A percentile compares a stretch with the other conserved stretches of the same genome.
Evolutionary conservation across 2,113 vertebrate genomes (phyloP).

Genomic region (Charina bottae): DNA sequence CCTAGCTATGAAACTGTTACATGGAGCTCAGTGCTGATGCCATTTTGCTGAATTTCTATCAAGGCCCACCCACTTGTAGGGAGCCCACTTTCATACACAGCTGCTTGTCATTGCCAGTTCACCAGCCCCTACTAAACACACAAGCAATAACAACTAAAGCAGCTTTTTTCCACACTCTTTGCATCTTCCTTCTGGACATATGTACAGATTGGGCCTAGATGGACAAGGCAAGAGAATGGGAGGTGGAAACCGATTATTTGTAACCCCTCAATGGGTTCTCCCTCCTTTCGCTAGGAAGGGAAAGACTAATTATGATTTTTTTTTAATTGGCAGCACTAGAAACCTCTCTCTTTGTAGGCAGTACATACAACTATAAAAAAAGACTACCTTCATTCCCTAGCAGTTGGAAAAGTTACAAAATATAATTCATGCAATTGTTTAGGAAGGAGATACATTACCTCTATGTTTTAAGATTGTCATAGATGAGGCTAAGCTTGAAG

Average conservation of each 20-base stretch:
- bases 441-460: not conserved
- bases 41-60: not conserved
- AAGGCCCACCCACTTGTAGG: not conserved
- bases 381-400: not conserved
- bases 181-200: not conserved
- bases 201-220: not conserved
- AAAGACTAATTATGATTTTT: not conserved
- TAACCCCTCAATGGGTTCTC: not conserved
- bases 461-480: not conserved
- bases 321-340: not conserved
- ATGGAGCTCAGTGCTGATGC: not conserved
- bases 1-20: not conserved
- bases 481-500: not conserved
- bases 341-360: not conserved
- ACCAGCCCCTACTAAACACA: not conserved
- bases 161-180: not conserved
- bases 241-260: not conserved
- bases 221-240: no score
- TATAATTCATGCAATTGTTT: not conserved
- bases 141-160: not conserved
- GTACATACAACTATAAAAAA: not conserved
- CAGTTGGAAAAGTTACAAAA: not conserved
- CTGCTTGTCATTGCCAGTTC: not conserved
- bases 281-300: not conserved
- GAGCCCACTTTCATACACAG: no score